Conservation (phyloP, 2,888 invertebrate genomes). For the Noctua fimbriata region DNA sequence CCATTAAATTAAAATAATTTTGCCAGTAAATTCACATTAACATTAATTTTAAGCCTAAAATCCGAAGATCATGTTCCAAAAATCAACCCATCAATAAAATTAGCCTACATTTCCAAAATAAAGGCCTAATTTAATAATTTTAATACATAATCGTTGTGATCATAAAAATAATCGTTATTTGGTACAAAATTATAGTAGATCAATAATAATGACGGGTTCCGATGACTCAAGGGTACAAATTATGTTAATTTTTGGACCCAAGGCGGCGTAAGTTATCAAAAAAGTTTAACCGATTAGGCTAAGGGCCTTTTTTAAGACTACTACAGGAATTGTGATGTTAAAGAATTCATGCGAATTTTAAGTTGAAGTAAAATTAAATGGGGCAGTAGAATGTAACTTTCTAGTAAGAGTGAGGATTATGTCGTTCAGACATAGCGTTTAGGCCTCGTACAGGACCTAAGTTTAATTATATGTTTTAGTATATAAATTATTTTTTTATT, state of each 20-base stretch:
- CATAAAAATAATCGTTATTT: slow-evolving; percentile 55
- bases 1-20: background rate
- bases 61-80: slow-evolving; percentile 25
- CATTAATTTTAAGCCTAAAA: slow-evolving; percentile 9
- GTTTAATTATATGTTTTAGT: too few species aligned
- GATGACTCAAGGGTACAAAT: slow-evolving; percentile 40
- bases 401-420: background rate
- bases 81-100: slow-evolving; percentile 45
- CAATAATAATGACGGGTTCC: slow-evolving; percentile 48
- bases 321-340: slow-evolving; percentile 21
- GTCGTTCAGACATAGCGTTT: background rate
- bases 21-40: background rate
- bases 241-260: slow-evolving; percentile 54
- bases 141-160: slow-evolving; percentile 44
- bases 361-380: background rate
- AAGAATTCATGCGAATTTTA: slow-evolving; percentile 28
- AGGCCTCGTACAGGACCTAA: background rate
- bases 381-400: background rate
- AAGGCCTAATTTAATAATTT: slow-evolving; percentile 41
- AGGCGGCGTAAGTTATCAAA: slow-evolving; percentile 37
- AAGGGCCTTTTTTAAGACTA: slow-evolving; percentile 20
- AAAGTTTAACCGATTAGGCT: slow-evolving; percentile 44
- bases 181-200: slow-evolving; percentile 55
- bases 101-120: slow-evolving; percentile 10
- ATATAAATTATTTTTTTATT: too few species aligned